Conservation (phyloP, 2,888 invertebrate genomes). For the Hetaerina titia region DNA sequence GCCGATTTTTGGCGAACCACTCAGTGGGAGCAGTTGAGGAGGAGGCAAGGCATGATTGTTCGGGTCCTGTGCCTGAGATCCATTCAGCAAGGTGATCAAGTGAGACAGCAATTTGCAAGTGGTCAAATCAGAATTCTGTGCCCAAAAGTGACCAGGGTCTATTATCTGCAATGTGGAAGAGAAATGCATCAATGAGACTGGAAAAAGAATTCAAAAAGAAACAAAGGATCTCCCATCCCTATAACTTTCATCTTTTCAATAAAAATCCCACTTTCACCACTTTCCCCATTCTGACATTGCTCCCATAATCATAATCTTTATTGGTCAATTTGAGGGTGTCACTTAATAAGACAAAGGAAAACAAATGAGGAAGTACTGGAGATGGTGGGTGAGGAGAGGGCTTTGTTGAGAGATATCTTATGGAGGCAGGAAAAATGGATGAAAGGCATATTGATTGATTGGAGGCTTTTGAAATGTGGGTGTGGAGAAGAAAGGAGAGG, state of each 20-base stretch:
- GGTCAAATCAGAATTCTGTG: slow-evolving; percentile 79
- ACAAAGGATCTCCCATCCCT: slow-evolving; percentile 15
- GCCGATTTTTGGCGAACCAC: slow-evolving; percentile 76
- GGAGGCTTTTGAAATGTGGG: too few relatives aligned
- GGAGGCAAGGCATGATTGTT: not conserved
- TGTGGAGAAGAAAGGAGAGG: too few relatives aligned
- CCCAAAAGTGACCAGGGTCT: slow-evolving; percentile 86
- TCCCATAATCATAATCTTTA: too few relatives aligned
- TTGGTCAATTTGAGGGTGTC: too few relatives aligned
- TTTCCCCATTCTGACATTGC: too few relatives aligned
- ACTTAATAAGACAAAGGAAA: too few relatives aligned
- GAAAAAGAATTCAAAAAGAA: not conserved
- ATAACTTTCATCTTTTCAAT: not conserved
- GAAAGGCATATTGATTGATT: too few relatives aligned
- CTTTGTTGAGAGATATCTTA: too few relatives aligned
- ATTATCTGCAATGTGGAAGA: slow-evolving; percentile 77
- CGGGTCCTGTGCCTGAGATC: slow-evolving; percentile 73
- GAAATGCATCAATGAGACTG: slow-evolving; percentile 64
- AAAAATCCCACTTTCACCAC: not conserved
- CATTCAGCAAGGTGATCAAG: slow-evolving; percentile 76
- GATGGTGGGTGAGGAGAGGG: too few relatives aligned
- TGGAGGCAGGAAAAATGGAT: too few relatives aligned
- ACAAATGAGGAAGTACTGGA: too few relatives aligned
- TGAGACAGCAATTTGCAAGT: slow-evolving; percentile 74
- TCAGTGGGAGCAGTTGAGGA: slow-evolving; percentile 69